These are phyloP conservation scores for Umimayanthus kanabou DNA, from an alignment of 92 coral and sea anemone species.

Conservation along the genomic window DNA sequence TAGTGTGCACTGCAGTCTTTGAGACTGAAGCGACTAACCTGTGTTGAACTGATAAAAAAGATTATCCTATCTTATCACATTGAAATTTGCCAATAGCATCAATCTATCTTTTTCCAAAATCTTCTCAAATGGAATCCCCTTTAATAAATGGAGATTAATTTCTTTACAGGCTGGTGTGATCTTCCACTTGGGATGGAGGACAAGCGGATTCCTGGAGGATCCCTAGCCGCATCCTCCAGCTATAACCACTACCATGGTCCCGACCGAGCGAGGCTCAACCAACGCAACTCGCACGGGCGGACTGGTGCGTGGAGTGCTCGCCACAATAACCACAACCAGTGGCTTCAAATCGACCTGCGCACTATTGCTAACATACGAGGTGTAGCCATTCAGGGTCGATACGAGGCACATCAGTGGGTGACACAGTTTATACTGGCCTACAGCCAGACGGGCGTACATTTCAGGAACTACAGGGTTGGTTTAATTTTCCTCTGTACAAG, in stretches of 20 bases:
- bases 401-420: constrained; percentile 42
- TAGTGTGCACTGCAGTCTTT: too few species aligned
- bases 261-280: constrained; percentile 41
- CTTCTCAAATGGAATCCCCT: background rate
- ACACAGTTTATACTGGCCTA: constrained; percentile 30
- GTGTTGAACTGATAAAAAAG: too few species aligned
- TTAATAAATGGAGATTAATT: too few species aligned
- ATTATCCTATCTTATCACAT: too few species aligned
- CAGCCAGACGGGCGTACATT: constrained; percentile 20
- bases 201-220: constrained; percentile 19
- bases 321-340: constrained; percentile 22
- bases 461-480: constrained; percentile 32
- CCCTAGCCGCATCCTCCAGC: constrained; percentile 28
- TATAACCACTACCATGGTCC: constrained; percentile 33
- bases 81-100: too few species aligned
- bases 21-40: too few species aligned
- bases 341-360: constrained; percentile 39
- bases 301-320: constrained; percentile 35
- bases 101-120: too few species aligned
- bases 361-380: constrained; percentile 25
- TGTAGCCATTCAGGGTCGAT: constrained; percentile 35
- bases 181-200: constrained; percentile 41
- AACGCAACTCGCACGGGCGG: constrained; percentile 35
- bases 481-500: background rate
- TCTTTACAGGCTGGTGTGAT: constrained; percentile 27